These are phyloP conservation scores for Chymomyza procnemis DNA, from an alignment of 2,888 invertebrate species.

Conservation along the genomic window DNA sequence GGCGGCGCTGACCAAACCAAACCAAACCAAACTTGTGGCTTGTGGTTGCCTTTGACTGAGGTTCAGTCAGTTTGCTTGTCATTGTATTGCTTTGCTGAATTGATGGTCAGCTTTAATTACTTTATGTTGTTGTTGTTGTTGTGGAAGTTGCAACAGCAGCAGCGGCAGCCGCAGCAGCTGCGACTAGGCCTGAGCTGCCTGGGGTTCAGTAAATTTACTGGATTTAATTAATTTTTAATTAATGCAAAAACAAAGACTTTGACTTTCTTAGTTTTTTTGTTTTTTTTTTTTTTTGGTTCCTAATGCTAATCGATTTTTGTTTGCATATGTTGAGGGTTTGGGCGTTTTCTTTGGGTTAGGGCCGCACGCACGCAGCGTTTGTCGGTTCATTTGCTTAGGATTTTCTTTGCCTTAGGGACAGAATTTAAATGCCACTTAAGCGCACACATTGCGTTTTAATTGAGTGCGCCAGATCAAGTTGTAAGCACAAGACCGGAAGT, in stretches of 20 bases:
- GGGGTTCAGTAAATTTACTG: slow-evolving; percentile 21
- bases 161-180: neutral
- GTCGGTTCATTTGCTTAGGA: neutral
- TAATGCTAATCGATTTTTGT: slow-evolving; percentile 59
- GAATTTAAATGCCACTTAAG: slow-evolving; percentile 35
- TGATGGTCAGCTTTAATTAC: slow-evolving; percentile 57
- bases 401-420: neutral
- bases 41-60: slow-evolving; percentile 16
- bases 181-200: slow-evolving; percentile 10
- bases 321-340: neutral
- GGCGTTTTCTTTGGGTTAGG: neutral
- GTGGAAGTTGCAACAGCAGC: neutral
- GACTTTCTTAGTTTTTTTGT: neutral
- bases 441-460: slow-evolving; percentile 27
- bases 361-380: neutral
- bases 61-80: slow-evolving; percentile 25
- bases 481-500: slow-evolving; percentile 4
- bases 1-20: neutral
- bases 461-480: slow-evolving; percentile 23
- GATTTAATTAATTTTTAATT: slow-evolving; percentile 70
- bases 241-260: slow-evolving; percentile 52
- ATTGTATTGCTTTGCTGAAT: neutral
- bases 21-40: neutral
- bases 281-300: too few relatives aligned
- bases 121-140: slow-evolving; percentile 26